Evolutionary conservation across 1,140 invertebrate species (phyloP).

Genomic region (Trichonephila clavata): DNA sequence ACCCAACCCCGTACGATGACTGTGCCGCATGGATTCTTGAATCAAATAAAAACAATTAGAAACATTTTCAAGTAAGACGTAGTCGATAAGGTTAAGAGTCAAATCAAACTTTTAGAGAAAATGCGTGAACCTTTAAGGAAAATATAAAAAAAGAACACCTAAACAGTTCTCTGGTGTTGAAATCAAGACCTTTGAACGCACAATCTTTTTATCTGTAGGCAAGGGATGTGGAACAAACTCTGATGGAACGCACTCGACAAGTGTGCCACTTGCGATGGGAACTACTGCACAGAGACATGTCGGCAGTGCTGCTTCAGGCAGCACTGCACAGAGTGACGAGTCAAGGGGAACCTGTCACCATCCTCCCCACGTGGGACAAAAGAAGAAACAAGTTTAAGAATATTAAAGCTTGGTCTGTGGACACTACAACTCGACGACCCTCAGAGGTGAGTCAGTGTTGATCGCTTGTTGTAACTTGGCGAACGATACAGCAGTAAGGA

Average conservation of each 20-base stretch:
- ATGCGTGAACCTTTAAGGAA: too few relatives aligned
- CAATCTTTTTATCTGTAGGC: constrained; percentile 78
- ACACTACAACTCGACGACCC: constrained; percentile 63
- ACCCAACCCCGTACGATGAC: too few relatives aligned
- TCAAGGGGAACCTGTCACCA: constrained; percentile 50
- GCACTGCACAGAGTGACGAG: constrained; percentile 60
- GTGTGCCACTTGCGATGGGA: constrained; percentile 78
- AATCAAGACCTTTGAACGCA: too few relatives aligned
- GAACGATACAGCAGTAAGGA: too few relatives aligned
- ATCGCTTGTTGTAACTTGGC: too few relatives aligned
- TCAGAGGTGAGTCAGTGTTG: constrained; percentile 20
- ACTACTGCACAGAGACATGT: constrained; percentile 76
- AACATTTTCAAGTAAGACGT: too few relatives aligned
- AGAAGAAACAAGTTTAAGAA: constrained; percentile 68
- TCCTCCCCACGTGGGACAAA: constrained; percentile 70
- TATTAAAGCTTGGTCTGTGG: constrained; percentile 74
- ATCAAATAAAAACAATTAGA: too few relatives aligned
- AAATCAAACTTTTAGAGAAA: too few relatives aligned
- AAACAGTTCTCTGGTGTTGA: too few relatives aligned
- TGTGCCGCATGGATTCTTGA: too few relatives aligned
- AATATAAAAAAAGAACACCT: too few relatives aligned
- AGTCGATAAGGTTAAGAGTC: too few relatives aligned
- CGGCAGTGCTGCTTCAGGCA: constrained; percentile 64
- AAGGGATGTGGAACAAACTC: constrained; percentile 80
- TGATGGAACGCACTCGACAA: constrained; percentile 79